phyloP scores from a whole-genome alignment of 2,113 vertebrate genomes.

The Xyliphius kryptos region DNA sequence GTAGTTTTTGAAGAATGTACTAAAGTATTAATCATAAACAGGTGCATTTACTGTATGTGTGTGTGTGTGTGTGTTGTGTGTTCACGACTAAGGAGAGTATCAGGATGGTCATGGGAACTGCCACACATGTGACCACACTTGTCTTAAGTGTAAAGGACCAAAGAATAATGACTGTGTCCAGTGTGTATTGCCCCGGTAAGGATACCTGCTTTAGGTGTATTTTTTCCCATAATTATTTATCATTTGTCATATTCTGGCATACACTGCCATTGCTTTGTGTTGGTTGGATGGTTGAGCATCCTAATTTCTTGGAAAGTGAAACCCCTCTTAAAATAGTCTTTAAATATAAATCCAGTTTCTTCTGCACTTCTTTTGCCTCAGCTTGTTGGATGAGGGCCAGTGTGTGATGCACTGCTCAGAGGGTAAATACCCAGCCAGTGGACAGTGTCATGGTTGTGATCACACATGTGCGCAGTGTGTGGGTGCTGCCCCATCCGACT shows the following conservation, averaged over 20 bases:
- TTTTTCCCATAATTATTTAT: too few relatives aligned
- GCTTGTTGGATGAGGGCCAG: conserved; percentile 70
- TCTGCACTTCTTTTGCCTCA: conserved; percentile 44
- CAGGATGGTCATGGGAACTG: conserved; percentile 64
- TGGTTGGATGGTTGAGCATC: too few relatives aligned
- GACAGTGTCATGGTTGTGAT: conserved; percentile 79
- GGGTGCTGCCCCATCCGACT: conserved; percentile 73
- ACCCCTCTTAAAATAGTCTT: too few relatives aligned
- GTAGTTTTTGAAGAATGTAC: too few relatives aligned
- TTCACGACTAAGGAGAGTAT: conserved; percentile 68
- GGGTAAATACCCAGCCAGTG: conserved; percentile 70
- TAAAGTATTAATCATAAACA: too few relatives aligned
- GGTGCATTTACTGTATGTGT: background rate
- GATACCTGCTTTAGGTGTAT: too few relatives aligned
- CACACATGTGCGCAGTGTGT: conserved; percentile 77
- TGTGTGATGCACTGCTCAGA: conserved; percentile 69
- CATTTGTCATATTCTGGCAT: too few relatives aligned
- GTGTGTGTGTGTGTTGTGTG: conserved; percentile 3
- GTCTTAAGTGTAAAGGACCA: conserved; percentile 76
- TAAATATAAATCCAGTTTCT: background rate
- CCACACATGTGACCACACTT: conserved; percentile 70
- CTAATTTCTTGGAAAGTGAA: too few relatives aligned
- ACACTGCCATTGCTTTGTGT: too few relatives aligned
- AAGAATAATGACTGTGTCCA: conserved; percentile 66
- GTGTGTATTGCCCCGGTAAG: conserved; percentile 71